Percentiles rank a stretch among this genome's conserved stretches.
Evolutionary conservation across 2,888 invertebrate species (phyloP).

Genomic region (Calephelis perditalis): DNA sequence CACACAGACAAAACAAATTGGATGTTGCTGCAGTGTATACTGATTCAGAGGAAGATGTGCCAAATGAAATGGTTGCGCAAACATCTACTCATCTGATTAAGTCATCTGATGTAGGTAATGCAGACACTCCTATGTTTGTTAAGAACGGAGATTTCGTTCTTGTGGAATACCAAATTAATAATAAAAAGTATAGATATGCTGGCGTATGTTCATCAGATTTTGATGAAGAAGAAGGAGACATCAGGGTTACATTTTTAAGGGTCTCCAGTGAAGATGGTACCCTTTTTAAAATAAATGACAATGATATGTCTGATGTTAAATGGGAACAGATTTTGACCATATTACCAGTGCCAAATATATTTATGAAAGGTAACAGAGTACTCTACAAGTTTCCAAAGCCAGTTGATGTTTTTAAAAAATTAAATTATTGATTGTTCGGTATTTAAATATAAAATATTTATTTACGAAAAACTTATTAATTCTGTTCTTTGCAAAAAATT

Average conservation of each 20-base stretch:
- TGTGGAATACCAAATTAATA: too few species aligned
- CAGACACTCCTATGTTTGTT: constrained; percentile 21
- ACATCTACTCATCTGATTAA: too few species aligned
- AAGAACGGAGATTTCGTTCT: constrained; percentile 31
- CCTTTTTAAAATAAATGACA: constrained; percentile 27
- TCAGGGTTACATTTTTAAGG: constrained; percentile 27
- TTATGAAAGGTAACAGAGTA: too few species aligned
- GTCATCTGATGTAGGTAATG: too few species aligned
- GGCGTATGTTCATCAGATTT: constrained; percentile 30
- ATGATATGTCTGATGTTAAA: constrained; percentile 27
- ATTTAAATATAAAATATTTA: constrained; percentile 25
- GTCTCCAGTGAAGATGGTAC: constrained; percentile 26
- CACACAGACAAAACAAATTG: constrained; percentile 22
- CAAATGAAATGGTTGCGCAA: too few species aligned
- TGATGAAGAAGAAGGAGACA: constrained; percentile 28
- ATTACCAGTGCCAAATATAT: too few species aligned
- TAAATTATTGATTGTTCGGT: constrained; percentile 27
- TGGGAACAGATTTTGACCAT: constrained; percentile 29
- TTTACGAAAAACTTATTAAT: constrained; percentile 23
- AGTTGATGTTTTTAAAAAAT: constrained; percentile 18
- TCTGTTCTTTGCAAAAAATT: constrained; percentile 27
- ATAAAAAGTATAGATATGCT: constrained; percentile 33
- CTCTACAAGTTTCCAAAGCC: too few species aligned
- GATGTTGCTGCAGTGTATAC: constrained; percentile 28
- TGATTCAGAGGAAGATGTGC: too few species aligned